These are phyloP conservation scores for Premnoplex brunnescens DNA, from an alignment of 2,797 vertebrate genomes.

Conservation along the genomic window DNA sequence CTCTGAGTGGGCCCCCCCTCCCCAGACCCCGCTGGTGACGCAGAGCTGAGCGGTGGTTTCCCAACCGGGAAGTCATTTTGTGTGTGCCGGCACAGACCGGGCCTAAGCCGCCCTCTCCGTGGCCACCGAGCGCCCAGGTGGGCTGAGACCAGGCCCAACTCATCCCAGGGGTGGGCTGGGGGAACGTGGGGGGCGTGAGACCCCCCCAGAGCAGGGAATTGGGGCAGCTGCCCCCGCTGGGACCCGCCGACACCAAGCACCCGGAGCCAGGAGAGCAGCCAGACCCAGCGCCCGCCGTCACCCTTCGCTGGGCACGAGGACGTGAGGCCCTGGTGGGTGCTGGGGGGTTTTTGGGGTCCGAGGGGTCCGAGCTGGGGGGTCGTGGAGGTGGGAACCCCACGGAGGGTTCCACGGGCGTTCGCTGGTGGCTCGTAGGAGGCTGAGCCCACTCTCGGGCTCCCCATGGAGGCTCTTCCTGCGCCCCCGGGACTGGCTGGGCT, in stretches of 20 bases:
- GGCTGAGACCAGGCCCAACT: not conserved
- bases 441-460: not conserved
- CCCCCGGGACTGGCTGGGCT: accelerated
- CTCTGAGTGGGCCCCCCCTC: not conserved
- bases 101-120: not conserved
- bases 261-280: not conserved
- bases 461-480: accelerated
- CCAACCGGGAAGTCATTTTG: conserved; percentile 48
- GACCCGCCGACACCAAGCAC: not conserved
- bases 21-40: not conserved
- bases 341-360: not conserved
- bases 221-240: not conserved
- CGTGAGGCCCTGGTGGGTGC: not conserved
- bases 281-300: not conserved
- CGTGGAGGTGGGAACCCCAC: accelerated
- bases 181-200: not conserved
- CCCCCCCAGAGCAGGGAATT: not conserved
- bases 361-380: accelerated
- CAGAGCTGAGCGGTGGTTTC: conserved; percentile 18
- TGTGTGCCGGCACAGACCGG: not conserved
- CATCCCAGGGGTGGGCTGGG: not conserved
- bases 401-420: accelerated
- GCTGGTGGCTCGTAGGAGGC: accelerated
- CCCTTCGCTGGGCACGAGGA: not conserved
- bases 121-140: not conserved